Percentiles rank a stretch among this genome's conserved stretches.
Evolutionary conservation across 2,888 invertebrate genomes (phyloP).

Genomic region (Chelonus formosanus): DNA sequence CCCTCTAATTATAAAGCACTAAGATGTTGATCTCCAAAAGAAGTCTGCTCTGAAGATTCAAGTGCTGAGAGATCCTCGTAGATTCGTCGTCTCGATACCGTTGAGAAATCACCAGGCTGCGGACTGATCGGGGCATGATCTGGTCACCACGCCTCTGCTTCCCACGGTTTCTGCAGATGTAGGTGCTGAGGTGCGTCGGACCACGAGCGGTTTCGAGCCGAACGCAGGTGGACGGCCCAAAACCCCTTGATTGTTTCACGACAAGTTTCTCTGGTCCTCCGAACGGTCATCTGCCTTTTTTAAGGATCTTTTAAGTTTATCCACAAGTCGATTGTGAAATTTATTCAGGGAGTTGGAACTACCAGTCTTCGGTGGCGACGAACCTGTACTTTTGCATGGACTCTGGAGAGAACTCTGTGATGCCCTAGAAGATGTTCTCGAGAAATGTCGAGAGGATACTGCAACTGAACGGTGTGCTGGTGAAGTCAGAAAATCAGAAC

Average conservation of each 20-base stretch:
- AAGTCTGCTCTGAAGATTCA: too few relatives aligned
- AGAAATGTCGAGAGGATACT: conserved; percentile 72
- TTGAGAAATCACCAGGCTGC: conserved; percentile 48
- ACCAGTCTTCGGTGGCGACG: conserved; percentile 71
- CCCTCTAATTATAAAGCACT: too few relatives aligned
- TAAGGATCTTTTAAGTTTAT: conserved; percentile 79
- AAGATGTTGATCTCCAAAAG: too few relatives aligned
- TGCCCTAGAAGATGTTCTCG: conserved; percentile 72
- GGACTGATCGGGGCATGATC: conserved; percentile 57
- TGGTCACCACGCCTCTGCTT: conserved; percentile 45
- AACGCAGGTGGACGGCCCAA: conserved; percentile 58
- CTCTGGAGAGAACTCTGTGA: conserved; percentile 73
- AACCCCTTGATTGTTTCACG: conserved; percentile 62
- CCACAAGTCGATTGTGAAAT: conserved; percentile 82
- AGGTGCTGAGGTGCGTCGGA: conserved; percentile 62
- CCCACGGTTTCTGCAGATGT: conserved; percentile 40
- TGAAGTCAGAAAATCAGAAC: conserved; percentile 69
- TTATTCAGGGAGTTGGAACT: conserved; percentile 75
- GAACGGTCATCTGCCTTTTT: conserved; percentile 70
- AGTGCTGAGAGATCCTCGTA: not conserved
- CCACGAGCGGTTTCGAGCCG: conserved; percentile 62
- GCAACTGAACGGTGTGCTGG: conserved; percentile 76
- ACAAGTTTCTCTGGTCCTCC: conserved; percentile 64
- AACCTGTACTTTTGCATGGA: conserved; percentile 74
- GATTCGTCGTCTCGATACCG: conserved; percentile 2